Percentiles rank a stretch among this genome's conserved stretches.
These are phyloP conservation scores for Microctenopoma steveboyesi DNA, from an alignment of 2,797 vertebrate genomes.

Conservation along the genomic window DNA sequence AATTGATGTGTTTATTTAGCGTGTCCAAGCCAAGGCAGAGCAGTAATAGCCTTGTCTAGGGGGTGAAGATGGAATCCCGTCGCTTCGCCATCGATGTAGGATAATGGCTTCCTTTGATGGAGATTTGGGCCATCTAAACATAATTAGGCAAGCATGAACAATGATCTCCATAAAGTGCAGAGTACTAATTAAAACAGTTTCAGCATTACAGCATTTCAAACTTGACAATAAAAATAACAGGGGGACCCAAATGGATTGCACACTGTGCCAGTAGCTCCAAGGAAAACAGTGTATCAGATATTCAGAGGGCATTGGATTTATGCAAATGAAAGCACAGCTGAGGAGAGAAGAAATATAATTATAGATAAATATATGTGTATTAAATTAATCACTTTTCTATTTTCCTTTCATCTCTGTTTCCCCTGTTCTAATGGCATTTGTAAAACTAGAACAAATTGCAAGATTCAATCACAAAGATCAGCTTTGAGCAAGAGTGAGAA, in stretches of 20 bases:
- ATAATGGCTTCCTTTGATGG: conserved; percentile 84
- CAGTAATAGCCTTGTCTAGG: conserved; percentile 80
- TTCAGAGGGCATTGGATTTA: conserved; percentile 57
- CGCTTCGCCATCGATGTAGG: conserved; percentile 74
- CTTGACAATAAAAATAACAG: conserved; percentile 82
- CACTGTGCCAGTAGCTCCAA: conserved; percentile 65
- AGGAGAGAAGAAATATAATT: conserved; percentile 51
- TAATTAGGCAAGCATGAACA: conserved; percentile 84
- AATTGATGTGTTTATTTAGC: conserved; percentile 84
- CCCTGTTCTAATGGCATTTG: conserved; percentile 15
- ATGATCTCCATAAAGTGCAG: conserved; percentile 82
- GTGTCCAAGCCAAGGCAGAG: conserved; percentile 78
- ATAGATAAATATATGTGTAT: conserved; percentile 49
- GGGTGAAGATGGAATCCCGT: conserved; percentile 81
- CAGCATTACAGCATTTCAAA: conserved; percentile 81
- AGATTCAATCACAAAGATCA: conserved; percentile 40
- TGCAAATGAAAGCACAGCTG: conserved; percentile 54
- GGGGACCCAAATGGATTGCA: conserved; percentile 76
- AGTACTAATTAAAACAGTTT: conserved; percentile 85
- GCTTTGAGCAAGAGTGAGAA: conserved; percentile 25
- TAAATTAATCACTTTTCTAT: conserved; percentile 52
- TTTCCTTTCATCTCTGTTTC: conserved; percentile 33
- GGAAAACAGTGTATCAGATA: conserved; percentile 56
- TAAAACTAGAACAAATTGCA: conserved; percentile 46
- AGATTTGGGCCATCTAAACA: conserved; percentile 82